Evolutionary conservation across 2,797 vertebrate species (phyloP).

Genomic region (Streptopelia turtur): DNA sequence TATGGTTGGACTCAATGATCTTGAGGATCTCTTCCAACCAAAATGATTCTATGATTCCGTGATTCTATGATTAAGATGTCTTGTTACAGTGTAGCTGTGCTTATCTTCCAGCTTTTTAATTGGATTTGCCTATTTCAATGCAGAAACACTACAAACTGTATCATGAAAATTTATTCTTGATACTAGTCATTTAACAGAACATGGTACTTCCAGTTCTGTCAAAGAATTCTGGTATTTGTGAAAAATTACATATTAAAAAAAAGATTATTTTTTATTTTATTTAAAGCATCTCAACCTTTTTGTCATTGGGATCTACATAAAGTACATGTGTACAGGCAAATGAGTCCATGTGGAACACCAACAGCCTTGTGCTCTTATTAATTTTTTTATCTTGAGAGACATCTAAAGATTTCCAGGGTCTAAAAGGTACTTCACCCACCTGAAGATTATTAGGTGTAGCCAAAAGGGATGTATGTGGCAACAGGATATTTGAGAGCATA

Average conservation of each 20-base stretch:
- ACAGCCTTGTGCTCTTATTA: background rate
- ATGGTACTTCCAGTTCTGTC: background rate
- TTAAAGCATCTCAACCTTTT: background rate
- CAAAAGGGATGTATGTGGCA: background rate
- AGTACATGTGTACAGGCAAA: fast-evolving
- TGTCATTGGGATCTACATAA: background rate
- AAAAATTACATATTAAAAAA: background rate
- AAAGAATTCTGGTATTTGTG: background rate
- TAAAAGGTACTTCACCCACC: background rate
- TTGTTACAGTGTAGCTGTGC: background rate
- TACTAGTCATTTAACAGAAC: background rate
- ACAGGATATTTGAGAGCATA: background rate
- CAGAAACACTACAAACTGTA: background rate
- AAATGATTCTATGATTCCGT: no score
- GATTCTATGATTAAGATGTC: no score
- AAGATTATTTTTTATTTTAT: background rate
- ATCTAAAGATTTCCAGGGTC: background rate
- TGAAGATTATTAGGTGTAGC: background rate
- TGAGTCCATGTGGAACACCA: background rate
- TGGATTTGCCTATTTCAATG: background rate
- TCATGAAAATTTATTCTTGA: background rate
- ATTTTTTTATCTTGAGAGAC: background rate
- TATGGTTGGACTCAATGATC: no score
- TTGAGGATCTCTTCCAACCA: no score
- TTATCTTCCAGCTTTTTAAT: background rate